Conservation (phyloP, 2,888 invertebrate genomes). For the Cheilosia scutellata region DNA sequence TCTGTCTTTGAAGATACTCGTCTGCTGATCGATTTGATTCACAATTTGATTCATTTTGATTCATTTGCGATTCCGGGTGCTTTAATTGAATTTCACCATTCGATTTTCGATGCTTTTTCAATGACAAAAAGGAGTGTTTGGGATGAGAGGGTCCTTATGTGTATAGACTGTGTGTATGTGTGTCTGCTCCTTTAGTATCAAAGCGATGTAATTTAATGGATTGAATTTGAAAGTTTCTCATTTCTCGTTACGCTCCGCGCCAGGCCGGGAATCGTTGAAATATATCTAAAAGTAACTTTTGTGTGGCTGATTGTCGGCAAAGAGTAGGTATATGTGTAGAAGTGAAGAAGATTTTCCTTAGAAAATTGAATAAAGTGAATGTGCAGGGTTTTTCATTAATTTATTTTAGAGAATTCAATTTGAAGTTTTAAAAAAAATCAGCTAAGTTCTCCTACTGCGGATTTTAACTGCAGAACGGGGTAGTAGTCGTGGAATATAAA, state of each 20-base stretch:
- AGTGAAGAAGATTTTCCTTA: slow-evolving; percentile 51
- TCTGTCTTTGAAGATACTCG: slow-evolving; percentile 4
- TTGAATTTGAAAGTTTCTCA: slow-evolving; percentile 72
- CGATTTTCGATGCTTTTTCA: slow-evolving; percentile 47
- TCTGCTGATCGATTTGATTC: slow-evolving; percentile 73
- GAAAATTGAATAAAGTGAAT: slow-evolving; percentile 50
- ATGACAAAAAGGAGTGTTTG: slow-evolving; percentile 12
- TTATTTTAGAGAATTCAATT: slow-evolving; percentile 52
- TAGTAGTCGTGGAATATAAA: too few species aligned
- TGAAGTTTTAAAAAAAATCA: slow-evolving; percentile 20
- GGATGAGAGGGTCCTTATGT: background rate
- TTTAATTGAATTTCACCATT: slow-evolving; percentile 74
- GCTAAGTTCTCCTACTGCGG: background rate
- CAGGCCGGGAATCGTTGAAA: too few species aligned
- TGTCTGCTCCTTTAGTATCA: slow-evolving; percentile 55
- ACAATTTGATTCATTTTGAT: slow-evolving; percentile 72
- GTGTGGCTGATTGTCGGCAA: slow-evolving; percentile 18
- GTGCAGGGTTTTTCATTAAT: slow-evolving; percentile 66
- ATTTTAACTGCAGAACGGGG: background rate
- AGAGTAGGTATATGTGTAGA: slow-evolving; percentile 11
- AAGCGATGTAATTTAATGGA: slow-evolving; percentile 75
- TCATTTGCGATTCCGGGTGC: slow-evolving; percentile 71
- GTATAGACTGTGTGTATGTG: slow-evolving; percentile 7
- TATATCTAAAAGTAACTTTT: slow-evolving; percentile 19
- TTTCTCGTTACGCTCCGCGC: slow-evolving; percentile 42